Conservation (phyloP, 2,888 invertebrate species). For the Atherix ibis region DNA sequence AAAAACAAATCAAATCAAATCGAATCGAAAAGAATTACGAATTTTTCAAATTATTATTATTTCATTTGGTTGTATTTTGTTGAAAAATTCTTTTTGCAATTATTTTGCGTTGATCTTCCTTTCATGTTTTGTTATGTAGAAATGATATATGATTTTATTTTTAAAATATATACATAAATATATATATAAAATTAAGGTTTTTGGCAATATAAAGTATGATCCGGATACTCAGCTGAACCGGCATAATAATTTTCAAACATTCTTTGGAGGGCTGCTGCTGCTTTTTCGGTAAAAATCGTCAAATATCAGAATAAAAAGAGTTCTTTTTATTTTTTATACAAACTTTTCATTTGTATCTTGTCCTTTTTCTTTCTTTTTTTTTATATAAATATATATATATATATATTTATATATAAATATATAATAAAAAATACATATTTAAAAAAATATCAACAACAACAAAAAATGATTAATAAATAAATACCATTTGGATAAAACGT, state of each 20-base stretch:
- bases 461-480: too few species aligned
- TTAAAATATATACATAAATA: constrained; percentile 13
- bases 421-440: too few species aligned
- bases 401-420: constrained; percentile 3
- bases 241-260: constrained; percentile 92
- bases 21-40: too few species aligned
- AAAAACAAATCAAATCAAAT: neutral
- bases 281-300: constrained; percentile 68
- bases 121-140: constrained; percentile 3
- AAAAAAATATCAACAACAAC: too few species aligned
- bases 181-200: constrained; percentile 46
- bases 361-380: too few species aligned
- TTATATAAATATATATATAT: neutral
- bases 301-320: constrained; percentile 22
- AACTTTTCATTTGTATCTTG: too few species aligned
- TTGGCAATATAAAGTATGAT: constrained; percentile 82
- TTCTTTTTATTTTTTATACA: too few species aligned
- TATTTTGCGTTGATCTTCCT: constrained; percentile 4
- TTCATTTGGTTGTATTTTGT: constrained; percentile 1
- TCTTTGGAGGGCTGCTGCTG: constrained; percentile 79
- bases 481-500: too few species aligned
- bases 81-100: constrained; percentile 4
- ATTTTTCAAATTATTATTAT: constrained; percentile 1
- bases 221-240: constrained; percentile 74
- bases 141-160: constrained; percentile 12